These are phyloP conservation scores for Drymonia ruficornis DNA, from an alignment of 2,888 invertebrate species.

Conservation along the genomic window DNA sequence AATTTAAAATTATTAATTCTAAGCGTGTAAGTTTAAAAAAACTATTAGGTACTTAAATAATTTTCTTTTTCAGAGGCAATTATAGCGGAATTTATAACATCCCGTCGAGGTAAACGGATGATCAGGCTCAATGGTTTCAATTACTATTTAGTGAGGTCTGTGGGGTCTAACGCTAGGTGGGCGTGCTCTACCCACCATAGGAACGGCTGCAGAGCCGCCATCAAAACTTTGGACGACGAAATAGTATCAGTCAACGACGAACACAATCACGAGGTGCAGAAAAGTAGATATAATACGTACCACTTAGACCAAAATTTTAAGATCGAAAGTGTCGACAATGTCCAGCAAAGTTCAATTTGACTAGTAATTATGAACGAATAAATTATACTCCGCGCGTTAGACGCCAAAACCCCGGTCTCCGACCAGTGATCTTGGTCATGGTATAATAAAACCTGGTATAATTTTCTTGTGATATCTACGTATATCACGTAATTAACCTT, in stretches of 20 bases:
- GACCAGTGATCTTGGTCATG: too few species aligned
- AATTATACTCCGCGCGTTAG: neutral
- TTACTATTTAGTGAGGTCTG: slow-evolving; percentile 22
- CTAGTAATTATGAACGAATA: neutral
- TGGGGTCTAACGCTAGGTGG: slow-evolving; percentile 41
- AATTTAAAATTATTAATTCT: too few species aligned
- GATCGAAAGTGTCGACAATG: too few species aligned
- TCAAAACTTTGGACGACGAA: slow-evolving; percentile 48
- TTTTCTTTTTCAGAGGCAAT: slow-evolving; percentile 23
- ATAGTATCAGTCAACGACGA: slow-evolving; percentile 38
- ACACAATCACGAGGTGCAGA: slow-evolving; percentile 27
- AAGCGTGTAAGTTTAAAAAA: too few species aligned
- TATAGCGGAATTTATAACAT: slow-evolving; percentile 20
- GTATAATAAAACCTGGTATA: too few species aligned
- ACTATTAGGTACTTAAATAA: too few species aligned
- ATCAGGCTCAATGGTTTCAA: slow-evolving; percentile 29
- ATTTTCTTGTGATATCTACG: too few species aligned
- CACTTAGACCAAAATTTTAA: too few species aligned
- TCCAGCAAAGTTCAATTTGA: neutral
- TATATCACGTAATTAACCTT: too few species aligned
- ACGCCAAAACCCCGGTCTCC: neutral
- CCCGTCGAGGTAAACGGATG: slow-evolving; percentile 33
- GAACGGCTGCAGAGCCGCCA: slow-evolving; percentile 50
- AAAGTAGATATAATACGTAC: neutral
- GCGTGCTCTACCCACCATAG: slow-evolving; percentile 57